Percentiles rank a stretch among this genome's conserved stretches.
These are phyloP conservation scores for Crotalus horridus DNA, from an alignment of 2,113 vertebrate genomes.

Conservation along the genomic window DNA sequence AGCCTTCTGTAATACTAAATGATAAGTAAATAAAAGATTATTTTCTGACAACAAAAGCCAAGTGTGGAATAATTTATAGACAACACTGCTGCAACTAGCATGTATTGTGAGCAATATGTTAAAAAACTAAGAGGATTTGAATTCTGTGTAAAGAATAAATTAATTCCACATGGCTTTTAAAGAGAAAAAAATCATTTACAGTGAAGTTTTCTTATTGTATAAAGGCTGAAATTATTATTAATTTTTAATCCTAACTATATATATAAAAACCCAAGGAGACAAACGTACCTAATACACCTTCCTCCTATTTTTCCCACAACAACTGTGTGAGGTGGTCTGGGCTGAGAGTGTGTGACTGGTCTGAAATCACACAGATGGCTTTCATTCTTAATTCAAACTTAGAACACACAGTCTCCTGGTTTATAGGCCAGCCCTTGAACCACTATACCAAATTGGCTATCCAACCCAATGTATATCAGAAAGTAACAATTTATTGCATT, in stretches of 20 bases:
- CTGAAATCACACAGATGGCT: background rate
- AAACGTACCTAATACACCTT: background rate
- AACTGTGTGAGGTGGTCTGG: background rate
- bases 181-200: background rate
- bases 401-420: background rate
- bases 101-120: background rate
- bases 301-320: background rate
- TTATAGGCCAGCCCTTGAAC: background rate
- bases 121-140: background rate
- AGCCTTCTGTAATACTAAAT: background rate
- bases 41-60: background rate
- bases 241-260: background rate
- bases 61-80: background rate
- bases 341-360: background rate
- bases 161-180: background rate
- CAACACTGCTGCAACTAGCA: background rate
- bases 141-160: background rate
- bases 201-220: background rate
- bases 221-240: background rate
- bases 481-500: background rate
- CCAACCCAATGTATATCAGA: background rate
- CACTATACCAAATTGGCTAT: background rate
- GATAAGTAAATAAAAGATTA: background rate
- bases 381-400: background rate
- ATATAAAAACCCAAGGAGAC: background rate